Conservation (phyloP, 30 jellyfish, hydroid and myxozoan species). For the Cassiopea xamachana region DNA sequence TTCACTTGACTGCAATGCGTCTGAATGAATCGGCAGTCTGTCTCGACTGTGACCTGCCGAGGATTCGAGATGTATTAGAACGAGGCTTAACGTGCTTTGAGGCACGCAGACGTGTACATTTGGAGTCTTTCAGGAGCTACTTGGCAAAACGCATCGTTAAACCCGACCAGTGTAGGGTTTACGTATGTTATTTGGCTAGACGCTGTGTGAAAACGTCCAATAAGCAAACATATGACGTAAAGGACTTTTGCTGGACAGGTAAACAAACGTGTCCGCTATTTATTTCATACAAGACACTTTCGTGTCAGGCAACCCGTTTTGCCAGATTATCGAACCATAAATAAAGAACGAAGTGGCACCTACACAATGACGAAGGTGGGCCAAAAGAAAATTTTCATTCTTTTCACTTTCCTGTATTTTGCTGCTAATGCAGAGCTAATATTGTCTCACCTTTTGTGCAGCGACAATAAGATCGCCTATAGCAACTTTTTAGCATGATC, state of each 20-base stretch:
- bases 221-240: not conserved
- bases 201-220: conserved; percentile 6
- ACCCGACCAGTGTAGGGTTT: not conserved
- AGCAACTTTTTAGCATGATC: too few relatives aligned
- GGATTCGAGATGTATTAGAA: not conserved
- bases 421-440: too few relatives aligned
- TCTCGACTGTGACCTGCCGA: not conserved
- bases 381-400: too few relatives aligned
- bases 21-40: not conserved
- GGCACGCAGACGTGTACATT: not conserved
- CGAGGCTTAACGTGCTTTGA: conserved; percentile 12
- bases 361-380: too few relatives aligned
- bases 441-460: too few relatives aligned
- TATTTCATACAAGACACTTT: not conserved
- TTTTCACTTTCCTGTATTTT: too few relatives aligned
- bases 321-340: not conserved
- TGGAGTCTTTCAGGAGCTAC: not conserved
- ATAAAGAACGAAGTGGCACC: too few relatives aligned
- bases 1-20: not conserved
- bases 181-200: not conserved
- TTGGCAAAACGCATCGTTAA: not conserved
- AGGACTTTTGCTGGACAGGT: not conserved
- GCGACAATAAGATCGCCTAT: too few relatives aligned
- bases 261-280: not conserved
- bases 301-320: not conserved